phyloP scores from a whole-genome alignment of 2,113 vertebrate genomes.

The Oryzias curvinotus region DNA sequence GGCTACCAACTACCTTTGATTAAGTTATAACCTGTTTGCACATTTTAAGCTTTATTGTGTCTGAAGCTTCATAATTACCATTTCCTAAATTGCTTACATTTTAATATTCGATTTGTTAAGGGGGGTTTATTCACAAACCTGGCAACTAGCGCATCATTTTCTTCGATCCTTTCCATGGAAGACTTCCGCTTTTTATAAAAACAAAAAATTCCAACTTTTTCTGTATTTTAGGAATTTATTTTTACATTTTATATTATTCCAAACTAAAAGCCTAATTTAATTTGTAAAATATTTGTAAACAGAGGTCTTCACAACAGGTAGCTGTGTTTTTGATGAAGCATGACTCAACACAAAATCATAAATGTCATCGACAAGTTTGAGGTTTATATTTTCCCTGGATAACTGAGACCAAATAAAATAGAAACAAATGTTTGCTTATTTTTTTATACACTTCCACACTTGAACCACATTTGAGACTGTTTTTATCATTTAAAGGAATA shows the following conservation, averaged over 20 bases:
- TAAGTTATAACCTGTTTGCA: no score
- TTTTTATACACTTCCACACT: no score
- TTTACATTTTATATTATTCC: not conserved
- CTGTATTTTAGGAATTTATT: accelerated
- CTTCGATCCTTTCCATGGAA: slow-evolving; percentile 53
- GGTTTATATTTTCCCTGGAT: not conserved
- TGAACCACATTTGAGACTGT: no score
- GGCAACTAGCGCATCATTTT: slow-evolving; percentile 70
- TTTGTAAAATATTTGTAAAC: not conserved
- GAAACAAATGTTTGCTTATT: no score
- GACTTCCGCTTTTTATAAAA: slow-evolving; percentile 49
- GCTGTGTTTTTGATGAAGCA: not conserved
- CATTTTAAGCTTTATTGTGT: no score
- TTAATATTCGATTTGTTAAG: not conserved
- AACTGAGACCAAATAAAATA: no score
- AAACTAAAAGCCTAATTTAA: accelerated
- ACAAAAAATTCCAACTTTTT: not conserved
- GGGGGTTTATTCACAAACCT: slow-evolving; percentile 33
- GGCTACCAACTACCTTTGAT: no score
- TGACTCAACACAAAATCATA: slow-evolving; percentile 13
- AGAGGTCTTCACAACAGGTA: not conserved
- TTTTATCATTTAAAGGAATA: no score
- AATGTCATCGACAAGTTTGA: not conserved
- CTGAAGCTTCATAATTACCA: no score
- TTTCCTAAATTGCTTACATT: not conserved